phyloP scores from a whole-genome alignment of 2,888 invertebrate species.

The Gnatocerus cornutus region DNA sequence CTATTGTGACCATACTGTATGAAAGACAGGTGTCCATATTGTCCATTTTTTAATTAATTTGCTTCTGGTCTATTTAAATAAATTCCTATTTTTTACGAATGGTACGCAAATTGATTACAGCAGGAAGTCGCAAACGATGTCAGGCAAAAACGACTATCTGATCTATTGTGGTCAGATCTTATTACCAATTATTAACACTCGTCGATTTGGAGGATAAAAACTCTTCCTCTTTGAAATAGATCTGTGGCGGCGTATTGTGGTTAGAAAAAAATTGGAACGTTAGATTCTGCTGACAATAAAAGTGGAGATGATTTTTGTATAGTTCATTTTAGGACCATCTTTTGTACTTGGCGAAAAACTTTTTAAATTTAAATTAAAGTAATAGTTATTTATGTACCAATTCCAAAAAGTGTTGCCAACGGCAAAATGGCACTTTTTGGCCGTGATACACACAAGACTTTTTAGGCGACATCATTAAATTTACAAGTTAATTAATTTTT shows the following conservation, averaged over 20 bases:
- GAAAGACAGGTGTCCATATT: slow-evolving; percentile 39
- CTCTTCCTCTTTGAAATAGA: slow-evolving; percentile 15
- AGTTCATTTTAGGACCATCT: no score
- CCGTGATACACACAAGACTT: no score
- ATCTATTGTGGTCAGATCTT: slow-evolving; percentile 28
- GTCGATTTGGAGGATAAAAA: background rate
- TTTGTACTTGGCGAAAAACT: no score
- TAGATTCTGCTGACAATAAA: background rate
- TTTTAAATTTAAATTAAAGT: no score
- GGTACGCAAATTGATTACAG: slow-evolving; percentile 12
- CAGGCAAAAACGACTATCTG: slow-evolving; percentile 15
- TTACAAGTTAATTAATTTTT: no score
- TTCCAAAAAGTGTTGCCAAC: no score
- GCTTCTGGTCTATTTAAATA: slow-evolving; percentile 4
- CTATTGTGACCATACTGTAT: slow-evolving; percentile 34
- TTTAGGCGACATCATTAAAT: no score
- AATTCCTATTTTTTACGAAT: slow-evolving; percentile 3
- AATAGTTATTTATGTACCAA: no score
- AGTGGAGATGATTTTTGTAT: background rate
- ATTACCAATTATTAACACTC: slow-evolving; percentile 37
- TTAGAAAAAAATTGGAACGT: background rate
- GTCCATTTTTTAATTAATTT: slow-evolving; percentile 28
- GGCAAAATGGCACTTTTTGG: no score
- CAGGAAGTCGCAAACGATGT: slow-evolving; percentile 31
- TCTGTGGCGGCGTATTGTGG: slow-evolving; percentile 1